Evolutionary conservation across 1,140 invertebrate genomes (phyloP), one percentile per base, ranked within the genome.

Genomic region (Nomia melanderi): DNA sequence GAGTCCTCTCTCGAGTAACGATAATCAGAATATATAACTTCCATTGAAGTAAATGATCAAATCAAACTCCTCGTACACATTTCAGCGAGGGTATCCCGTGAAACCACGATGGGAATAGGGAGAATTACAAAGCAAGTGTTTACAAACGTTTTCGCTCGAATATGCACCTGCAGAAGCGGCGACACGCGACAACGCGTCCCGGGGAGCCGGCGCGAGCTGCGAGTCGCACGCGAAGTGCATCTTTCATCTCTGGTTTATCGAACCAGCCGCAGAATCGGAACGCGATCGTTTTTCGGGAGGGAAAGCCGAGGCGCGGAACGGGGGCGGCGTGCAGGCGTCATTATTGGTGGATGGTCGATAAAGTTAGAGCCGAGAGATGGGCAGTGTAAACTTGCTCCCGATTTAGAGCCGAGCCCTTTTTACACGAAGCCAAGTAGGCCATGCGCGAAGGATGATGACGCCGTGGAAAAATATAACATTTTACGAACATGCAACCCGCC

Each of bases 381-480:
- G 53, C 83, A 71, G 54, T 72, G 75, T 84, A 85, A 85, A 85
- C 83, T 81, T 81, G 82, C 70, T 85, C 83, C 79, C 82, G 79
- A 85, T 85, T 85, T 85, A 84, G 82, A 85, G 82, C 75, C 75
- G 82, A 84, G 83, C 83, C 82, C 83, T 85, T 85, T 84, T 85
- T 84, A 84, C 82, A 47, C 79, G 75, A 78, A 80, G 83, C 79
- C 82, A 85, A 85, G 74, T 85, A 85, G 83, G 82, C 79, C 83
- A 75, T 76, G 82, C 75, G 70, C 78, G 83, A 84, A 67, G 83
- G 82, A 84, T 75, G 78, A 59, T 53, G 79, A 78, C 77, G 77
- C 64, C 70, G 83, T 78, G 82, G 74, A 83, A 84, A 81, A 84
- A 83, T 80, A 80, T 83, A 69, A 83, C 63, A 77, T 84, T 80